Evolutionary conservation across 2,797 vertebrate species (phyloP).

Genomic region (Chaunax sp.): DNA sequence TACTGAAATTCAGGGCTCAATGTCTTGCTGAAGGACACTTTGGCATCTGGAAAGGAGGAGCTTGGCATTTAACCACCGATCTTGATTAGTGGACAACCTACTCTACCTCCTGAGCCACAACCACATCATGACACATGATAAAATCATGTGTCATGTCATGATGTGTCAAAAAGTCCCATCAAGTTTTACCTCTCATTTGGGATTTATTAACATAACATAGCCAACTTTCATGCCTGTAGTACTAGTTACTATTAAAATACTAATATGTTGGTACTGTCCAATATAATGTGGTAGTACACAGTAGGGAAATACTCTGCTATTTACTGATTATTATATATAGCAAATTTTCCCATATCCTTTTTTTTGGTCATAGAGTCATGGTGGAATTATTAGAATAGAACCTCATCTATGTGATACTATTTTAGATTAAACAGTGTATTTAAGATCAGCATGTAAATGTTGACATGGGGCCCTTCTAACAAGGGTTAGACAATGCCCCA

Average conservation of each 20-base stretch:
- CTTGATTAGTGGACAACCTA: not conserved
- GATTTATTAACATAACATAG: not conserved
- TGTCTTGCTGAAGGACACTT: not conserved
- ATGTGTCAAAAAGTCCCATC: too few relatives aligned
- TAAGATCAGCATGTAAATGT: not conserved
- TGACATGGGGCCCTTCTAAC: not conserved
- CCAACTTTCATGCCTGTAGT: not conserved
- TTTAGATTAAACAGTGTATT: not conserved
- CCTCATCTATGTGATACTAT: not conserved
- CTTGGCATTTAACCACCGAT: not conserved
- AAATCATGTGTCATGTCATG: not conserved
- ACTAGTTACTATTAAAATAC: too few relatives aligned
- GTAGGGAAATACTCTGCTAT: not conserved
- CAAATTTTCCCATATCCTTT: too few relatives aligned
- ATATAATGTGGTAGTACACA: too few relatives aligned
- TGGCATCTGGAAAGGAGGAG: not conserved
- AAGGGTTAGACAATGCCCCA: too few relatives aligned
- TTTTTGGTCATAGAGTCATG: not conserved
- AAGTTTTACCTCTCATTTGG: too few relatives aligned
- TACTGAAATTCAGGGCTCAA: not conserved
- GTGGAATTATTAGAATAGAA: not conserved
- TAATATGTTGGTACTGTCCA: too few relatives aligned
- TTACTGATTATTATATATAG: not conserved
- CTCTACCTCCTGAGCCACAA: conserved; percentile 2
- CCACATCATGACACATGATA: not conserved